Conservation (phyloP, 2,888 invertebrate species). For the Synanthedon tipuliformis region DNA sequence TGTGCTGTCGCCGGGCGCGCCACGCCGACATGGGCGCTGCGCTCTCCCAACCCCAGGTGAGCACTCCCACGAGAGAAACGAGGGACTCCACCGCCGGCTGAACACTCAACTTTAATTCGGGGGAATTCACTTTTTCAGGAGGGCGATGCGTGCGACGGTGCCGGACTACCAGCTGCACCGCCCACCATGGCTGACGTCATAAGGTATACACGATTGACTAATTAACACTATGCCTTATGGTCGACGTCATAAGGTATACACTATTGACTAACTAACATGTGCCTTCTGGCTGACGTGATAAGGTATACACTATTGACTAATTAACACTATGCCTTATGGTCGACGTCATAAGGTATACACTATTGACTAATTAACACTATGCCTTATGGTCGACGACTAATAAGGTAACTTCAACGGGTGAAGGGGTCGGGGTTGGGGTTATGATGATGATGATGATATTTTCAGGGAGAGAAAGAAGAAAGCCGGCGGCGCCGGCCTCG, state of each 20-base stretch:
- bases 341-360: too few relatives aligned
- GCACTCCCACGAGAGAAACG: too few relatives aligned
- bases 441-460: not conserved
- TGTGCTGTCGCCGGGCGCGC: slow-evolving; percentile 24
- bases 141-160: slow-evolving; percentile 56
- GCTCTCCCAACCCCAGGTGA: slow-evolving; percentile 30
- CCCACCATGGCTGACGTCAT: slow-evolving; percentile 68
- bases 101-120: too few relatives aligned
- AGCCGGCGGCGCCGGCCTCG: slow-evolving; percentile 55
- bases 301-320: slow-evolving; percentile 7
- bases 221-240: not conserved
- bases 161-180: slow-evolving; percentile 45
- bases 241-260: too few relatives aligned
- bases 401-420: too few relatives aligned
- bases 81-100: too few relatives aligned
- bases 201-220: slow-evolving; percentile 22
- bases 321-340: not conserved
- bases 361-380: too few relatives aligned
- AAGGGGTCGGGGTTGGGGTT: too few relatives aligned
- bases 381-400: too few relatives aligned
- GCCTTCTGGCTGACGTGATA: too few relatives aligned
- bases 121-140: slow-evolving; percentile 27
- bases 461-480: slow-evolving; percentile 61
- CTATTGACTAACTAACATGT: too few relatives aligned
- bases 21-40: slow-evolving; percentile 59